Percentiles rank a stretch among this genome's conserved stretches.
Evolutionary conservation across 1,140 invertebrate species (phyloP).

Genomic region (Drosophila ficusphila): DNA sequence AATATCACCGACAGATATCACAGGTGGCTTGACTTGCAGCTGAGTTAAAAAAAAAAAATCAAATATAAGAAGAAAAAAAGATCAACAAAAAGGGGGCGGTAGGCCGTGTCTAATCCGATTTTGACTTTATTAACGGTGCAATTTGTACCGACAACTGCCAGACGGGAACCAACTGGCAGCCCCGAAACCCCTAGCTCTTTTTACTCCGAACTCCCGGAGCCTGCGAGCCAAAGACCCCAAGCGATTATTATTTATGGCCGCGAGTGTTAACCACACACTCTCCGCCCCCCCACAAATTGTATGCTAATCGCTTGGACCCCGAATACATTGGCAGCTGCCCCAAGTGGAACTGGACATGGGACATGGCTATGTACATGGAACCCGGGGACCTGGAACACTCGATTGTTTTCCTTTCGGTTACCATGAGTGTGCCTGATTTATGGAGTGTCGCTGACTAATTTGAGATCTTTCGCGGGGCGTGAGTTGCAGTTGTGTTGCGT

Average conservation of each 20-base stretch:
- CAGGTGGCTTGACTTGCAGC: slow-evolving; percentile 46
- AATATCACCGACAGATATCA: slow-evolving; percentile 27
- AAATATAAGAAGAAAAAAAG: not conserved
- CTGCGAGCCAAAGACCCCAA: slow-evolving; percentile 18
- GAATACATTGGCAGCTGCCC: slow-evolving; percentile 57
- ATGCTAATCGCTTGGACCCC: slow-evolving; percentile 54
- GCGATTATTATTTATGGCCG: slow-evolving; percentile 73
- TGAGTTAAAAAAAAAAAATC: slow-evolving; percentile 2
- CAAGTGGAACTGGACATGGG: slow-evolving; percentile 28
- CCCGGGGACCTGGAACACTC: slow-evolving; percentile 20
- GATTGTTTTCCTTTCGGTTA: slow-evolving; percentile 25
- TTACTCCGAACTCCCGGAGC: slow-evolving; percentile 12
- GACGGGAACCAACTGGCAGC: slow-evolving; percentile 48
- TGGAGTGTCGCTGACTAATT: slow-evolving; percentile 80
- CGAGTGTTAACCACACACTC: slow-evolving; percentile 42
- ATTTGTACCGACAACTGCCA: slow-evolving; percentile 69
- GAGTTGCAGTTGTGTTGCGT: slow-evolving; percentile 53
- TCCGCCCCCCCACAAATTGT: slow-evolving; percentile 52
- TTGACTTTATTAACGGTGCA: slow-evolving; percentile 81
- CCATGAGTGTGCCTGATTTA: slow-evolving; percentile 74
- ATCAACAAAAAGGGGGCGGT: slow-evolving; percentile 20
- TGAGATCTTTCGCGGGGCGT: slow-evolving; percentile 56
- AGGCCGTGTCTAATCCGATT: slow-evolving; percentile 75
- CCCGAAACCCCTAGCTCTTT: slow-evolving; percentile 22
- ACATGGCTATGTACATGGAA: slow-evolving; percentile 8